Evolutionary conservation across 2,888 invertebrate species (phyloP), one percentile per base, ranked within the genome.

Genomic region (Andrena flavipes): DNA sequence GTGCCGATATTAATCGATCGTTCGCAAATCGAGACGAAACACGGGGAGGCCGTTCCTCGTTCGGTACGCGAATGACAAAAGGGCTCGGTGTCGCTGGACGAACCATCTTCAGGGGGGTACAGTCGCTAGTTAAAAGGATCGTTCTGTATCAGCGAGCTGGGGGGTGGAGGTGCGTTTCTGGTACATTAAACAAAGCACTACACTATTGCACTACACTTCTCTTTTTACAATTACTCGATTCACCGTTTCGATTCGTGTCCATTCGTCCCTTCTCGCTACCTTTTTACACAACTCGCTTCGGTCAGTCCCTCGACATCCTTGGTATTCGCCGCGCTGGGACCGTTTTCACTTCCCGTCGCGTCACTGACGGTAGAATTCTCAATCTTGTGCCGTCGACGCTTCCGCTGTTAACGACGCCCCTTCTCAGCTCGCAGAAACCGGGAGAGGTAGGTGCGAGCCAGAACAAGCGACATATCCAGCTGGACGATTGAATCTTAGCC

Each of bases 1-100:
- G 86, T 91, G 91, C 90, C 90, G 91, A 91, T 91, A 91, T 92
- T 93, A 92, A 92, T 90, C 91, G 87, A 79, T 75, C 83, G 83
- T 82, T 75, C 63, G 63, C 62, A 79, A 81, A 72, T 56, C 81
- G 82, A 59, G 64, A 68, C 74, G 63, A 78, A 13, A 23, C 80
- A 68, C 76, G 79, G 54, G 51, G 42, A 65, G 64, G 63, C 77
- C 72, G 70, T 59, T 78, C 56, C 74, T 63, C 33, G 54, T 69
- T 62, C 30, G 29, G 74, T 69, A 70, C 63, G 68, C 20, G 63
- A 62, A 70, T 63, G 62, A 48, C n/a, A 59, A 56, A 33, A 60
- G 54, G 23, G 26, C 10, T 56, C 26, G 23, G 42, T 42, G 42
- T 42, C 16, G 42, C 42, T 42, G 42, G 42, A 16, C 42, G 42